Percentiles rank a stretch among this genome's conserved stretches.
phyloP scores from a whole-genome alignment of 2,888 invertebrate genomes.

The Euzetes globulus region DNA sequence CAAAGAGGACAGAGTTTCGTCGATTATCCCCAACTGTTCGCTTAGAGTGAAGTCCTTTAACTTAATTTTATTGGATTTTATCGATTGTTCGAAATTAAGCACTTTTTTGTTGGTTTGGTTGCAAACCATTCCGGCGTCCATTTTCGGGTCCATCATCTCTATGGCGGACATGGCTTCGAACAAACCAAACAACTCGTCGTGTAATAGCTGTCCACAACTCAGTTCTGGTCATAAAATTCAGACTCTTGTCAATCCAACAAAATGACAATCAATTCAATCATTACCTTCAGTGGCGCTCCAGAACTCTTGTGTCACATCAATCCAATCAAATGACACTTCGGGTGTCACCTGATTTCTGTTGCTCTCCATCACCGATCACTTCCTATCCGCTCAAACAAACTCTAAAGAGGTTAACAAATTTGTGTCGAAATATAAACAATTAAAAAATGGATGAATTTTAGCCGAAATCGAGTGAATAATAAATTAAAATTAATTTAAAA shows the following conservation, averaged over 20 bases:
- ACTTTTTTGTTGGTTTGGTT: constrained; percentile 69
- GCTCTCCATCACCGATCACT: not conserved
- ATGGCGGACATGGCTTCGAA: constrained; percentile 99
- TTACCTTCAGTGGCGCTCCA: constrained; percentile 57
- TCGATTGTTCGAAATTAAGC: constrained; percentile 75
- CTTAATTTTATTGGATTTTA: constrained; percentile 69
- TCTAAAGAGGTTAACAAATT: too few species aligned
- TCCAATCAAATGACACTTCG: constrained; percentile 51
- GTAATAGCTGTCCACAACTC: constrained; percentile 78
- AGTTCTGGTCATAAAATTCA: constrained; percentile 56
- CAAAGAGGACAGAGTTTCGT: constrained; percentile 83
- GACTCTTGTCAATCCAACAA: constrained; percentile 36
- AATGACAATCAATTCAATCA: constrained; percentile 34
- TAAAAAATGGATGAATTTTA: too few species aligned
- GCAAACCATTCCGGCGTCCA: constrained; percentile 98
- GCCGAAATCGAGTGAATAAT: not conserved
- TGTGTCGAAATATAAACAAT: too few species aligned
- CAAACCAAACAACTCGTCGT: constrained; percentile 66
- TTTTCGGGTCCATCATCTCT: constrained; percentile 99
- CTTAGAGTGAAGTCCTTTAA: constrained; percentile 64
- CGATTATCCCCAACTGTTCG: constrained; percentile 86
- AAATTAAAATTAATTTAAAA: not conserved
- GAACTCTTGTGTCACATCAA: constrained; percentile 61
- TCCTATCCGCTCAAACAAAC: too few species aligned
- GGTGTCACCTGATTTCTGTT: not conserved